Evolutionary conservation across 2,888 invertebrate genomes (phyloP).

Genomic region (Odontomyia ornata): DNA sequence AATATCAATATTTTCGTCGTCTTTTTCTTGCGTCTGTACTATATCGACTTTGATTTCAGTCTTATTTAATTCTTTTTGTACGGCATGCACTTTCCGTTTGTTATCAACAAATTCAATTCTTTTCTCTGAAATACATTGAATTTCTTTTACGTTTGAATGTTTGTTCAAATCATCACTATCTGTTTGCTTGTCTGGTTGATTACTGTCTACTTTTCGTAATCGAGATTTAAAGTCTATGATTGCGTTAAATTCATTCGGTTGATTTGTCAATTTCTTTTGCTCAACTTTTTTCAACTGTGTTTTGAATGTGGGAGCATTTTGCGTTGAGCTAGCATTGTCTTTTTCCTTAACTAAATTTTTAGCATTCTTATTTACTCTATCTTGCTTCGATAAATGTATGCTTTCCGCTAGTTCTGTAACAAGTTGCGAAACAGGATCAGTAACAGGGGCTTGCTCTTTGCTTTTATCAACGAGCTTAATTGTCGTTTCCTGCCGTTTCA

Average conservation of each 20-base stretch:
- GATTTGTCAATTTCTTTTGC: constrained; percentile 68
- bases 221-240: constrained; percentile 87
- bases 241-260: constrained; percentile 69
- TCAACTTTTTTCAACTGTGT: constrained; percentile 81
- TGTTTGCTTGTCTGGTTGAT: constrained; percentile 55
- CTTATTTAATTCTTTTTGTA: constrained; percentile 60
- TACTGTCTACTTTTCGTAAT: constrained; percentile 79
- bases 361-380: constrained; percentile 48
- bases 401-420: constrained; percentile 87
- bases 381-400: constrained; percentile 71
- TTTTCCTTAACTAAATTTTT: constrained; percentile 53
- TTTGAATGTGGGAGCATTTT: constrained; percentile 68
- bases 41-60: constrained; percentile 65
- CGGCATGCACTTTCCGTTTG: constrained; percentile 48
- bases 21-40: constrained; percentile 57
- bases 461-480: constrained; percentile 47
- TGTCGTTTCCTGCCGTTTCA: constrained; percentile 70
- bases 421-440: constrained; percentile 81
- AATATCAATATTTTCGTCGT: constrained; percentile 62
- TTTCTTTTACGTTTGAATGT: constrained; percentile 44
- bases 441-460: constrained; percentile 62
- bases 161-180: constrained; percentile 45
- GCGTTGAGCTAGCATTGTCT: constrained; percentile 56
- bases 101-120: constrained; percentile 37
- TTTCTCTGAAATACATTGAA: constrained; percentile 38